phyloP scores from a whole-genome alignment of 2,888 invertebrate genomes.

The Anoplius nigerrimus region DNA sequence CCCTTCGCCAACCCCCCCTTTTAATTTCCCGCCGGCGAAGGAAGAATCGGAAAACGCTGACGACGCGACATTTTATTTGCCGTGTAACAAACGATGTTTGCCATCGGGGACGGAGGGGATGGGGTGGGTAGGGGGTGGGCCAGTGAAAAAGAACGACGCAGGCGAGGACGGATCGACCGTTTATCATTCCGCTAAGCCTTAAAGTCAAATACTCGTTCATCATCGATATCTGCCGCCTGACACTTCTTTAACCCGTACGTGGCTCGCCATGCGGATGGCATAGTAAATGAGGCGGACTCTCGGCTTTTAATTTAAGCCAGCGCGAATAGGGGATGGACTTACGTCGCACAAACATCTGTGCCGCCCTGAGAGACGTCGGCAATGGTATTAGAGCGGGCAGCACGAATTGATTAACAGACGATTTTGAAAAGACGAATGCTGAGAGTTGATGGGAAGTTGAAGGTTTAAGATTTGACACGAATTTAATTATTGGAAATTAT shows the following conservation, averaged over 20 bases:
- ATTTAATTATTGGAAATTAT: too few species aligned
- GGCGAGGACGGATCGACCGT: not conserved
- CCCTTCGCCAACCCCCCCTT: constrained; percentile 14
- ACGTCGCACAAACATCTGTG: too few species aligned
- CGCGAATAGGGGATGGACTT: too few species aligned
- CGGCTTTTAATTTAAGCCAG: too few species aligned
- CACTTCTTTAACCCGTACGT: not conserved
- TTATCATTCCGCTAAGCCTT: constrained; percentile 21
- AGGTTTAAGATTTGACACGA: too few species aligned
- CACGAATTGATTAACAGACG: too few species aligned
- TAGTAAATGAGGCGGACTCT: not conserved
- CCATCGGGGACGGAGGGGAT: constrained; percentile 1
- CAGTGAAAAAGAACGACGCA: too few species aligned
- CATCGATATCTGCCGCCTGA: constrained; percentile 5
- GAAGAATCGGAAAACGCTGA: not conserved
- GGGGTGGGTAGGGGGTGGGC: not conserved
- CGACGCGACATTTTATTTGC: constrained; percentile 5
- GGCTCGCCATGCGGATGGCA: not conserved
- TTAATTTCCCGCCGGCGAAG: not conserved
- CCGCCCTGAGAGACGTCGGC: too few species aligned
- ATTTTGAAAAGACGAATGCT: too few species aligned
- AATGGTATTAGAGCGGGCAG: too few species aligned
- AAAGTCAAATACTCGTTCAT: constrained; percentile 32
- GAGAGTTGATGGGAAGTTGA: too few species aligned
- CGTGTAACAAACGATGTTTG: constrained; percentile 23